Evolutionary conservation across 2,113 vertebrate genomes (phyloP).

Genomic region (Paradoxurus hermaphroditus): DNA sequence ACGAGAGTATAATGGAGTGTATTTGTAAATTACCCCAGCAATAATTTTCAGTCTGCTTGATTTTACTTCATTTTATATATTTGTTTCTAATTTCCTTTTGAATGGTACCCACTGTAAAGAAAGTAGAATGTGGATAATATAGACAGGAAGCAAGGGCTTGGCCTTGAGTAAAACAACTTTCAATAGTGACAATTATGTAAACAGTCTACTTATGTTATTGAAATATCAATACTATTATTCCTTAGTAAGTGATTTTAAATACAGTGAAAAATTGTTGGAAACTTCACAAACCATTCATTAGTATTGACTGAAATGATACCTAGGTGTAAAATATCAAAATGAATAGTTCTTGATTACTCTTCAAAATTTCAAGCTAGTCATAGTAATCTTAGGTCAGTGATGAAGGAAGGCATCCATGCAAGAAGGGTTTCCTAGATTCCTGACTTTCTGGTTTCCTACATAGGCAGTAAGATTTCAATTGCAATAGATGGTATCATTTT

Average conservation of each 20-base stretch:
- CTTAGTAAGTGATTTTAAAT: conserved; percentile 49
- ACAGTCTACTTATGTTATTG: neutral
- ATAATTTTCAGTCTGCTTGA: neutral
- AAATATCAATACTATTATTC: neutral
- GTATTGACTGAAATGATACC: conserved; percentile 30
- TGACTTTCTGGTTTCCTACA: conserved; percentile 10
- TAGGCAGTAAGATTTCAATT: conserved; percentile 48
- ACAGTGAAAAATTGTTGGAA: conserved; percentile 10
- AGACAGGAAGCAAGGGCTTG: neutral
- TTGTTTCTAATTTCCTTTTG: neutral
- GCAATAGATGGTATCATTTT: neutral
- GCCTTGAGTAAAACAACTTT: neutral
- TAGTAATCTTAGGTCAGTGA: neutral
- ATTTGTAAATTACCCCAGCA: neutral
- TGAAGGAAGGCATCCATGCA: neutral
- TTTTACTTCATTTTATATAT: neutral
- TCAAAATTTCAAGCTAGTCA: conserved; percentile 39
- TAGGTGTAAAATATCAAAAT: neutral
- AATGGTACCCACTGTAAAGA: neutral
- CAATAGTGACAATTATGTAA: neutral
- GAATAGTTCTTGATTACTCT: conserved; percentile 39
- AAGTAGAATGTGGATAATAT: neutral
- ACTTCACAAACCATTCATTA: conserved; percentile 31
- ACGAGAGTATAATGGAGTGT: neutral
- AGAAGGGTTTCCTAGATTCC: neutral